These are phyloP conservation scores for Eurois occulta DNA, from an alignment of 2,888 invertebrate genomes.

Conservation along the genomic window DNA sequence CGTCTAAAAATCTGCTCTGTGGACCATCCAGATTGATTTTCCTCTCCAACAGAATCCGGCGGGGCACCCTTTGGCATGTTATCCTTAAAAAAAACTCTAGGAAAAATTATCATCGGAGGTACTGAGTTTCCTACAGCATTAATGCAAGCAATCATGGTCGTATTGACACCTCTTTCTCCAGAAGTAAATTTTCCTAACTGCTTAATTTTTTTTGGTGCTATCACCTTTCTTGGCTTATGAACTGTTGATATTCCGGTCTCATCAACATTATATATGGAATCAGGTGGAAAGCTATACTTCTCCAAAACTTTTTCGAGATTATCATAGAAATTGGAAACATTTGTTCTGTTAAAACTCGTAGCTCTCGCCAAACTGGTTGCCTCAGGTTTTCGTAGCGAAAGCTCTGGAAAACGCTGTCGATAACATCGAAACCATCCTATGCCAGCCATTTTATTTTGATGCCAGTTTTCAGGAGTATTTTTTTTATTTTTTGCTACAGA, in stretches of 20 bases:
- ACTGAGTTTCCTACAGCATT: too few species aligned
- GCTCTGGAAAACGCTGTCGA: not conserved
- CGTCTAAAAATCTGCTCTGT: too few species aligned
- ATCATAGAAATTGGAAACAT: not conserved
- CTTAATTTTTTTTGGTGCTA: slow-evolving; percentile 47
- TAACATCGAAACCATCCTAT: not conserved
- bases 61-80: too few species aligned
- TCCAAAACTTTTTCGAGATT: not conserved
- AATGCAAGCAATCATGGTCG: not conserved
- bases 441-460: not conserved
- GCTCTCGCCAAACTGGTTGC: not conserved
- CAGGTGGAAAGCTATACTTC: too few species aligned
- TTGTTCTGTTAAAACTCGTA: not conserved
- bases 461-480: not conserved
- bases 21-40: too few species aligned
- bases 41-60: too few species aligned
- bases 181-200: slow-evolving; percentile 39
- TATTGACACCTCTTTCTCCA: not conserved
- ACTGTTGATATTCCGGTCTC: slow-evolving; percentile 54
- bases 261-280: slow-evolving; percentile 31
- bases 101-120: too few species aligned
- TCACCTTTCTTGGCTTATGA: slow-evolving; percentile 51
- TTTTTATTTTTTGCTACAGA: not conserved
- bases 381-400: not conserved
- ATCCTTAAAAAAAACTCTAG: too few species aligned